Evolutionary conservation across 2,888 invertebrate genomes (phyloP).

Genomic region (Auanema sp.): DNA sequence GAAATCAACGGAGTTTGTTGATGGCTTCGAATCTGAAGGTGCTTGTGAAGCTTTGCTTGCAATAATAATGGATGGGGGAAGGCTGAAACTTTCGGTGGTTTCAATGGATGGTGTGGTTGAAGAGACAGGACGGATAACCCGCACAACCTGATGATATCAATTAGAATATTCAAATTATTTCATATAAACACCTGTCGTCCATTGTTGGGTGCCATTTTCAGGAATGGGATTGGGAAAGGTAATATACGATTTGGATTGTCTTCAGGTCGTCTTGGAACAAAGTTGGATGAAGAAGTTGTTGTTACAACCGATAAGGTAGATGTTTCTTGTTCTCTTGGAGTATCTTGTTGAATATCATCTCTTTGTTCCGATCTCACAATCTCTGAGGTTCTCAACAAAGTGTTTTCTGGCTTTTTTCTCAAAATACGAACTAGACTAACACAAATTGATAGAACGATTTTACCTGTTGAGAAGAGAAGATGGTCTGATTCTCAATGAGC

Average conservation of each 20-base stretch:
- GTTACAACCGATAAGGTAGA: neutral
- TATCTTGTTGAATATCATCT: neutral
- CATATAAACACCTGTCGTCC: conserved; percentile 15
- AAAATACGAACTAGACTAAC: too few species aligned
- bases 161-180: neutral
- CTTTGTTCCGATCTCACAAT: neutral
- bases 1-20: conserved; percentile 4
- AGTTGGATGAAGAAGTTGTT: neutral
- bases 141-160: conserved; percentile 11
- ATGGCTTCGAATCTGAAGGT: neutral
- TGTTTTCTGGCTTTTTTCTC: too few species aligned
- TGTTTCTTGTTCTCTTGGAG: neutral
- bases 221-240: conserved; percentile 62
- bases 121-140: neutral
- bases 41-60: conserved; percentile 24
- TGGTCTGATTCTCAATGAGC: neutral
- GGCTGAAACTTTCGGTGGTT: conserved; percentile 24
- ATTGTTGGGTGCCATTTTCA: conserved; percentile 45
- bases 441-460: too few species aligned
- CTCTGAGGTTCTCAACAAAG: neutral
- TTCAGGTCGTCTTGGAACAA: neutral
- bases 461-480: too few species aligned
- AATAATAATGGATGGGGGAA: conserved; percentile 51
- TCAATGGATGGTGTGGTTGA: too few species aligned
- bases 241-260: conserved; percentile 45